A percentile compares a stretch with the other conserved stretches of the same genome.
These are phyloP conservation scores for Lamellibrachia luymesi DNA, from an alignment of 1,140 invertebrate genomes.

Conservation along the genomic window DNA sequence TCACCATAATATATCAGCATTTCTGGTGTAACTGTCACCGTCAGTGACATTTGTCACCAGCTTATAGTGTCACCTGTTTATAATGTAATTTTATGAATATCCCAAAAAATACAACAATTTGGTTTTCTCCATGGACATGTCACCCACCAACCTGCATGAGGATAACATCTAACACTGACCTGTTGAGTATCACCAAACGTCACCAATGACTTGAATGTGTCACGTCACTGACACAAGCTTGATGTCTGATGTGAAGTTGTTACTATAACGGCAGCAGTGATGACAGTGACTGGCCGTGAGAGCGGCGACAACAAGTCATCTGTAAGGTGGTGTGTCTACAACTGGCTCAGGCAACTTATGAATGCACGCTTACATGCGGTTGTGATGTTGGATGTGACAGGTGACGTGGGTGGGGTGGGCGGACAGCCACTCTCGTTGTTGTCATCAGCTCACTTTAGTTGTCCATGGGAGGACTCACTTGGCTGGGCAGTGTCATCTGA, in stretches of 20 bases:
- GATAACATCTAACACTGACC: background rate
- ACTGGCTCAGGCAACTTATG: background rate
- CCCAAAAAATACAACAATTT: background rate
- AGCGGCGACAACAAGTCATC: background rate
- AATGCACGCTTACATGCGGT: background rate
- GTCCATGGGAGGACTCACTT: too few relatives aligned
- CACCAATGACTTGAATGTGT: background rate
- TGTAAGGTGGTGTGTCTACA: background rate
- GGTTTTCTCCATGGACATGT: background rate
- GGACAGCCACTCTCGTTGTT: background rate
- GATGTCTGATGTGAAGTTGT: background rate
- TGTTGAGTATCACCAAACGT: background rate
- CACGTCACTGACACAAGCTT: background rate
- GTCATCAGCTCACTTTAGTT: too few relatives aligned
- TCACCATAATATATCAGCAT: too few relatives aligned
- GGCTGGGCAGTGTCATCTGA: too few relatives aligned
- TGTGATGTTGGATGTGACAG: background rate
- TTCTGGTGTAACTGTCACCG: too few relatives aligned
- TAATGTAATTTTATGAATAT: background rate
- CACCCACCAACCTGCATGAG: background rate
- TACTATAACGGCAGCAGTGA: background rate
- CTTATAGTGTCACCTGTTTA: background rate
- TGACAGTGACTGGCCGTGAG: background rate
- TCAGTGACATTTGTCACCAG: background rate
- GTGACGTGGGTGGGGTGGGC: background rate